A percentile compares a stretch with the other conserved stretches of the same genome.
Conservation (phyloP, 2,888 invertebrate genomes). For the Leptinotarsa rubiginosa region DNA sequence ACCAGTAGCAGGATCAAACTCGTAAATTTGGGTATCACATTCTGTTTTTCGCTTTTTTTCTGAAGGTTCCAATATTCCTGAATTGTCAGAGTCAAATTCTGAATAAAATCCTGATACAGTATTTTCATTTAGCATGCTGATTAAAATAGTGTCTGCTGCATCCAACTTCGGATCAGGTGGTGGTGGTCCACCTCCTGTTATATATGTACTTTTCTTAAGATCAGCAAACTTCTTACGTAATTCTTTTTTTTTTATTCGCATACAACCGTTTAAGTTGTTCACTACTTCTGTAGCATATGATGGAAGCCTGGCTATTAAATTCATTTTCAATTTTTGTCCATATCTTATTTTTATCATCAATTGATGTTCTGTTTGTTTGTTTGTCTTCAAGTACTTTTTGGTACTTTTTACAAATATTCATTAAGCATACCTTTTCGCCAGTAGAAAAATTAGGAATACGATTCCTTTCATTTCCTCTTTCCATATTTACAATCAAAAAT, state of each 20-base stretch:
- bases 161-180: slow-evolving; percentile 12
- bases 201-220: slow-evolving; percentile 7
- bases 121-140: slow-evolving; percentile 11
- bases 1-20: slow-evolving; percentile 14
- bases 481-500: too few species aligned
- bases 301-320: slow-evolving; percentile 6
- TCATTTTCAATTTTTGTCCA: slow-evolving; percentile 6
- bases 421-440: too few species aligned
- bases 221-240: slow-evolving; percentile 12
- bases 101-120: slow-evolving; percentile 18
- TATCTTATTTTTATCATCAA: neutral
- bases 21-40: slow-evolving; percentile 12
- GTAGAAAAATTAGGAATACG: too few species aligned
- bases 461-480: too few species aligned
- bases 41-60: slow-evolving; percentile 9
- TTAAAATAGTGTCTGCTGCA: slow-evolving; percentile 14
- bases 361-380: neutral
- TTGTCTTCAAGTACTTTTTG: too few species aligned
- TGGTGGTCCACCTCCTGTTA: slow-evolving; percentile 16
- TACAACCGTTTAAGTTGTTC: slow-evolving; percentile 11
- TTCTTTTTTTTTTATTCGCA: slow-evolving; percentile 12
- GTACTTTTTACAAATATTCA: too few species aligned
- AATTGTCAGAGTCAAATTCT: slow-evolving; percentile 21
- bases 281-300: slow-evolving; percentile 7
- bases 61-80: slow-evolving; percentile 2